Conservation (phyloP, 92 coral and sea anemone species). For the Montipora capitata region DNA sequence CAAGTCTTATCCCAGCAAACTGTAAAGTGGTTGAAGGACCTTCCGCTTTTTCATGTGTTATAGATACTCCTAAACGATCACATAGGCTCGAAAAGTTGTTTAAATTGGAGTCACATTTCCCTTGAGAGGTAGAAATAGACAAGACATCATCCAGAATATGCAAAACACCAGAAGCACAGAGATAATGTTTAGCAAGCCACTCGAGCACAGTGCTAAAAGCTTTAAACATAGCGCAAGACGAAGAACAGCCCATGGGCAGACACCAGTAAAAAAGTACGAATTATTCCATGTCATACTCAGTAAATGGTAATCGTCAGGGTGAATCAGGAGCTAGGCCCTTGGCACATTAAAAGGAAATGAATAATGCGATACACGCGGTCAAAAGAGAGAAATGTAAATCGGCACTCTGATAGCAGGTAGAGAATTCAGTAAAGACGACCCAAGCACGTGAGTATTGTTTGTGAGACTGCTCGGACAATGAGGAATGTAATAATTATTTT, state of each 20-base stretch:
- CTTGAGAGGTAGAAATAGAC: conserved; percentile 34
- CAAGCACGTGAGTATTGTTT: too few species aligned
- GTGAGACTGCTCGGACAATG: too few species aligned
- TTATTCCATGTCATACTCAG: conserved; percentile 54
- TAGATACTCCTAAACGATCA: neutral
- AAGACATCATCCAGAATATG: conserved; percentile 59
- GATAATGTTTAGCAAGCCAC: conserved; percentile 44
- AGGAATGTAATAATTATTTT: too few species aligned
- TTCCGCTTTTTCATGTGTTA: too few species aligned
- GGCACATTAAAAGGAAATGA: too few species aligned
- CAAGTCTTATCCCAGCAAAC: too few species aligned
- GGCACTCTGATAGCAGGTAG: conserved; percentile 27
- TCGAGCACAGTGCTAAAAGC: conserved; percentile 67
- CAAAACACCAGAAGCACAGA: conserved; percentile 15
- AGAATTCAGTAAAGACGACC: conserved; percentile 1
- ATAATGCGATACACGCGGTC: neutral
- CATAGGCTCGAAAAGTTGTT: conserved; percentile 6
- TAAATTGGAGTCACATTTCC: conserved; percentile 31
- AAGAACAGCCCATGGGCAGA: conserved; percentile 57
- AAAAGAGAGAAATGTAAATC: conserved; percentile 12
- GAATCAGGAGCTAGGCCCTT: too few species aligned
- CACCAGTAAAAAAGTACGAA: conserved; percentile 32
- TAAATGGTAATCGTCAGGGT: conserved; percentile 39
- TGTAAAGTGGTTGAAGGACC: too few species aligned
- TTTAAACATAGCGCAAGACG: conserved; percentile 57